Evolutionary conservation across 2,888 invertebrate species (phyloP).

Genomic region (Drosophila limbata): DNA sequence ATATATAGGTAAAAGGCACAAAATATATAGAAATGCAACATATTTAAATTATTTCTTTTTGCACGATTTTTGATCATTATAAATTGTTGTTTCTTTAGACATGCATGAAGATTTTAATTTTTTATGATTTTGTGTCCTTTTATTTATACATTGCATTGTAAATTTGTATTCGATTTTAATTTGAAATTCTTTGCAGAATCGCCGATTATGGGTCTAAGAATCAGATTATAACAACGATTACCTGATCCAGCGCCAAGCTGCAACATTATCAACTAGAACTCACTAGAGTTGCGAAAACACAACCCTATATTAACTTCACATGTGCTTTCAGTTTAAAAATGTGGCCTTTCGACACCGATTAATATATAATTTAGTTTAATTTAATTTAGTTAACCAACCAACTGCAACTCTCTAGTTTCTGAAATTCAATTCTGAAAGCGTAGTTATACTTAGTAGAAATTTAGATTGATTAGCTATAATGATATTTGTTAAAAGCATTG

Average conservation of each 20-base stretch:
- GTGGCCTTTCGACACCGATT: slow-evolving; percentile 79
- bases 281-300: slow-evolving; percentile 15
- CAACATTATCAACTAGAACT: slow-evolving; percentile 21
- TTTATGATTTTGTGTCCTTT: slow-evolving; percentile 72
- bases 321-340: slow-evolving; percentile 67
- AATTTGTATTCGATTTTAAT: not conserved
- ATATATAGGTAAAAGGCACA: slow-evolving; percentile 87
- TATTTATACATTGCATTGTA: slow-evolving; percentile 54
- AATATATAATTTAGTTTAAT: slow-evolving; percentile 48
- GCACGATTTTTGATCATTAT: slow-evolving; percentile 25
- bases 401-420: slow-evolving; percentile 43
- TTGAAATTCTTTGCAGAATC: slow-evolving; percentile 84
- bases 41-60: slow-evolving; percentile 27
- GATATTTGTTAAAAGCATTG: slow-evolving; percentile 29
- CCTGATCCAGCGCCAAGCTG: slow-evolving; percentile 77
- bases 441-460: slow-evolving; percentile 40
- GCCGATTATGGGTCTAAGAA: slow-evolving; percentile 87
- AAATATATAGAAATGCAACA: slow-evolving; percentile 50
- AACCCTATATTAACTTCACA: slow-evolving; percentile 35
- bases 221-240: slow-evolving; percentile 87
- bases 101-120: slow-evolving; percentile 48
- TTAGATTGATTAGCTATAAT: slow-evolving; percentile 33
- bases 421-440: slow-evolving; percentile 28
- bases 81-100: slow-evolving; percentile 18
- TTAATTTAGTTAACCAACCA: slow-evolving; percentile 35